Conservation (phyloP, 2,888 invertebrate species). For the Syrphus vitripennis region DNA sequence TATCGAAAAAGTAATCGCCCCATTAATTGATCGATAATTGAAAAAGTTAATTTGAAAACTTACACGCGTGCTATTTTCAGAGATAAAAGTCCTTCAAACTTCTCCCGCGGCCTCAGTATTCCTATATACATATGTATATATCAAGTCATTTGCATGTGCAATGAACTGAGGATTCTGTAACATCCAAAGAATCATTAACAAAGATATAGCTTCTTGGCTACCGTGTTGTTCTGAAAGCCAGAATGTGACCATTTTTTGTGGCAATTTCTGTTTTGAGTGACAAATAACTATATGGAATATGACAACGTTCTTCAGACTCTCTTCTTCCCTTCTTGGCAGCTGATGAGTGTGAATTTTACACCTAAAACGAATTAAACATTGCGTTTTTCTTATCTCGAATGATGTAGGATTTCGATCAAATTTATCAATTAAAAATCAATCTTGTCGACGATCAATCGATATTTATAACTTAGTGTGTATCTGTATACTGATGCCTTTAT, state of each 20-base stretch:
- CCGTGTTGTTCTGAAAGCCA: not conserved
- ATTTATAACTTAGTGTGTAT: too few relatives aligned
- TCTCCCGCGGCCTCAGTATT: not conserved
- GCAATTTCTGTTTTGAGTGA: slow-evolving; percentile 44
- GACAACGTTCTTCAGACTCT: slow-evolving; percentile 30
- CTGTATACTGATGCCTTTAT: not conserved
- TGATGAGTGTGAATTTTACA: slow-evolving; percentile 23
- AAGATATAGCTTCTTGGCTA: not conserved
- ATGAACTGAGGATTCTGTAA: not conserved
- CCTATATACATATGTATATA: too few relatives aligned
- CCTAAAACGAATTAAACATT: slow-evolving; percentile 61
- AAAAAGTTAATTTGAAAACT: slow-evolving; percentile 73
- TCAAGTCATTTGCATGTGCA: slow-evolving; percentile 5
- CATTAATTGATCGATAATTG: slow-evolving; percentile 74
- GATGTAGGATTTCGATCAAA: slow-evolving; percentile 67
- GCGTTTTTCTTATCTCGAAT: slow-evolving; percentile 63
- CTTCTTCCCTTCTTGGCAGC: not conserved
- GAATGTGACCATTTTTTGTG: slow-evolving; percentile 42
- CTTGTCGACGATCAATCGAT: slow-evolving; percentile 62
- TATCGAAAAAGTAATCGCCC: slow-evolving; percentile 60
- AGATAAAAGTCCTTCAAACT: slow-evolving; percentile 52
- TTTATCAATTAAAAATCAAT: slow-evolving; percentile 71
- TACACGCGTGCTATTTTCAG: slow-evolving; percentile 71
- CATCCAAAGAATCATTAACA: not conserved
- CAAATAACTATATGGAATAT: slow-evolving; percentile 57